Base-by-base conservation (phyloP, 35 echinoderm and acorn worm species). In the Apostichopus parvimensis region DNA sequence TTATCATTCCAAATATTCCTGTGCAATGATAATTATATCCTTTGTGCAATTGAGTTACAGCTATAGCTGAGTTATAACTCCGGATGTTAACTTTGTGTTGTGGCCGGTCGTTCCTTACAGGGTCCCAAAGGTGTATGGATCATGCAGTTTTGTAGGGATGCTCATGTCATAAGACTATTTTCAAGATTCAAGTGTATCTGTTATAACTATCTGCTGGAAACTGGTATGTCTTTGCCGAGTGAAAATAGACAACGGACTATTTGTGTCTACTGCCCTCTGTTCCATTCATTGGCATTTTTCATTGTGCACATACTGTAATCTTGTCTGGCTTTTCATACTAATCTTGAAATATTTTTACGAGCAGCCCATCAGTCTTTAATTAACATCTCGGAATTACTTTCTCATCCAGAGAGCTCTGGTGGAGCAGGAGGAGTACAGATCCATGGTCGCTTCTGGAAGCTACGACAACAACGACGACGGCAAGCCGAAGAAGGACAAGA, bases 351-450 rank as follows among this genome's bases (percentile, higher is more conserved):
- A 68, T 68, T 68, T 18, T 5, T 11, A 11, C 64, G 5, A 68
- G 64, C 64, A 68, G 64, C 18, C 64, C 64, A 18, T 68, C 64
- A 68, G 11, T 68, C 34, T 45, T 45, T 45, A 45, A 45, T 45
- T 45, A 45, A 45, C 34, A 68, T 68, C 9, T 68, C 13, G 64
- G 11, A 13, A 9, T 68, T 68, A 18, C 64, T 82, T 9, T 71
- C 9, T 4, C 21, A 24, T 62, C 7, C 83, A 97, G 96, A 84
- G 92, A 71, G 80, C 90, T 2, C 89, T 93, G 53, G n/a, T 84
- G 15, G 96, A 97, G 60, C 93, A 97, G 53, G 96, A 97, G 52
- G 91, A 95, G 10, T 97, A 97, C 80, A 78, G 96, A 1, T 77
- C 90, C 4, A 93, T 81, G 57, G 96, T 97, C 11, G 93, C 93